Evolutionary conservation across 2,113 vertebrate species (phyloP), one percentile per base, ranked within the genome.

Genomic region (Bombycilla garrulus): DNA sequence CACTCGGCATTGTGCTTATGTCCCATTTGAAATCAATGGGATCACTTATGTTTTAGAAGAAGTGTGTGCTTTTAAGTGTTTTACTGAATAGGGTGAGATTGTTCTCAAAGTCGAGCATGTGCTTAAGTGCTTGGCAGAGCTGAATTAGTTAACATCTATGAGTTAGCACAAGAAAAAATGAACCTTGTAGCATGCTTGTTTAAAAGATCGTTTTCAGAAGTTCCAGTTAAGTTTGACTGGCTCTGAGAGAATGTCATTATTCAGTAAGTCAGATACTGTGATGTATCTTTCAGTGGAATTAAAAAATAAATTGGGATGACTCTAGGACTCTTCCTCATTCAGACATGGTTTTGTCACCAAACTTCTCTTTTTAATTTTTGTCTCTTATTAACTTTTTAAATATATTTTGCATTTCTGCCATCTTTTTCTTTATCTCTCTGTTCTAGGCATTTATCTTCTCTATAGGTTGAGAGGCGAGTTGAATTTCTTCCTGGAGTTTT

Each of bases 71-170:
- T 92, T 74, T 84, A 91, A 95, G 69, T 86, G 80, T 86, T 90
- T 45, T 71, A 36, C 36, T 84, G 86, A 92, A 86, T 67, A 81
- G 69, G 20, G 79, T 71, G 77, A 88, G 47, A 48, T 88, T 89
- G 71, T 95, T 90, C 50, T 82, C n/a, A 2, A 91, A 93, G 91
- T 93, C 83, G 96, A 95, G 83, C 51, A 81, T 38, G 40, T 86
- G 40, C 25, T 94, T 67, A 79, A 86, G 80, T 86, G 60, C 51
- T 86, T 61, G 42, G 51, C 44, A 65, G 80, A 92, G 74, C 58
- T 89, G 47, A 84, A 42, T 90, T 86, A 45, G 65, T 86, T 93
- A 64, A 40, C 9, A 17, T 57, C 50, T 54, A 1, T 45, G 66
- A 73, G 64, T 21, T 80, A 67, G 29, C 25, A 19, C 28, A 42